Base-by-base conservation (phyloP, 2,888 invertebrate genomes). In the Acronicta leporina region DNA sequence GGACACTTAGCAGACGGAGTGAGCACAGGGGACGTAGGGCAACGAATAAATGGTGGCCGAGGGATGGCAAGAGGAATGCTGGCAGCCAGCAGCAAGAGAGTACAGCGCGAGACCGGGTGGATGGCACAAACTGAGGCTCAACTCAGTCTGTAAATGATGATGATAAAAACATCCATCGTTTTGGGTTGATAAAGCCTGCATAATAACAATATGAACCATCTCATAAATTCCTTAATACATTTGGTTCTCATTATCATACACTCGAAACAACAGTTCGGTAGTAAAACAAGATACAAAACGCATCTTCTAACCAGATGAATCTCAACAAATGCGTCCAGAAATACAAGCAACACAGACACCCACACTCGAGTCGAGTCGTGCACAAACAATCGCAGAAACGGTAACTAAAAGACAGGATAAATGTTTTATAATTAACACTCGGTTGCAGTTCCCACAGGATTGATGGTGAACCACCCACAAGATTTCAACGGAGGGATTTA, bases 401-500 rank as follows among this genome's bases (percentile, higher is more conserved):
- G 75, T 73, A 71, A 76, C 72, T 77, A 72, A 77, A 73, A 71
- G 75, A 73, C 75, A 82, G 81, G 79, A 87, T 84, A 82, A 85
- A 87, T 85, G 83, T 79, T 77, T 73, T 69, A 78, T 83, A 84
- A 87, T 87, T 83, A 87, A 80, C 81, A 83, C 85, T 83, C 79
- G 73, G 79, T 74, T 74, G 77, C 77, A 72, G 74, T 79, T 81
- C 78, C 74, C 73, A 72, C 73, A 80, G 86, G 87, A 89, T 87
- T 87, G 88, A 87, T 87, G 78, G 72, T 68, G 67, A 81, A 83
- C 88, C 86, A 87, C 89, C 81, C 82, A 82, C 82, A 67, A 80
- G 83, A 84, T 83, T 85, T 87, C 83, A 85, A 84, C 84, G 82
- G 73, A 79, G 80, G 81, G 84, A 88, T 87, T 87, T 87, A 89